Percentiles rank a stretch among this genome's conserved stretches.
phyloP scores from a whole-genome alignment of 2,113 vertebrate species.

The Tursiops truncatus region DNA sequence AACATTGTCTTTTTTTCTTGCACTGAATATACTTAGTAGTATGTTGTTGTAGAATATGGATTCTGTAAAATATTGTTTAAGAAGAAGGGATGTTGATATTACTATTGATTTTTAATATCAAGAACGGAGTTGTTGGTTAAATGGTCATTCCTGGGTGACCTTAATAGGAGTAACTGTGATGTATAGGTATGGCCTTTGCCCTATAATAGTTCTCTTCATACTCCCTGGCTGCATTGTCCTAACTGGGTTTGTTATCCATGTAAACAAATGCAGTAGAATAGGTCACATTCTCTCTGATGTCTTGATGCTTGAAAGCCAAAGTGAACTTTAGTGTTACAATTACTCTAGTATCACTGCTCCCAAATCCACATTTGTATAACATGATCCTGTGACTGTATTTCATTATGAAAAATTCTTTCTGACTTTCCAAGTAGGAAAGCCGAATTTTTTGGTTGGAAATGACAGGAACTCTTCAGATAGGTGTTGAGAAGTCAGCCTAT shows the following conservation, averaged over 20 bases:
- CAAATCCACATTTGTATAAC: conserved; percentile 1
- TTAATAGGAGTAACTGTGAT: background rate
- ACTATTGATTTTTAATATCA: background rate
- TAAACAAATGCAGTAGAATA: background rate
- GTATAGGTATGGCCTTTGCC: background rate
- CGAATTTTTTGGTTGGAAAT: conserved; percentile 6
- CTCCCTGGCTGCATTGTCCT: background rate
- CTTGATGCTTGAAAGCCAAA: background rate
- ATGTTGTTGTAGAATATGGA: background rate
- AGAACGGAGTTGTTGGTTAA: background rate
- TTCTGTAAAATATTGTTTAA: background rate
- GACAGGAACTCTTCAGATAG: background rate
- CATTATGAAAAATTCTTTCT: conserved; percentile 21
- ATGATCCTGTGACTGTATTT: background rate
- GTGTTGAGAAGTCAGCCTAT: background rate
- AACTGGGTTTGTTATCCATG: background rate
- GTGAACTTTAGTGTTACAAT: background rate
- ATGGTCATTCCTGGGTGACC: background rate
- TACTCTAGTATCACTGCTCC: background rate
- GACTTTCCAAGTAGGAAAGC: background rate
- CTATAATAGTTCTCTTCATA: background rate
- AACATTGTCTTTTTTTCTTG: background rate
- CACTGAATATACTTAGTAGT: background rate
- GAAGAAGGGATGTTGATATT: background rate
- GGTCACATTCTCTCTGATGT: background rate